Conservation (phyloP, 1,140 invertebrate genomes). For the Bombus haemorrhoidalis region DNA sequence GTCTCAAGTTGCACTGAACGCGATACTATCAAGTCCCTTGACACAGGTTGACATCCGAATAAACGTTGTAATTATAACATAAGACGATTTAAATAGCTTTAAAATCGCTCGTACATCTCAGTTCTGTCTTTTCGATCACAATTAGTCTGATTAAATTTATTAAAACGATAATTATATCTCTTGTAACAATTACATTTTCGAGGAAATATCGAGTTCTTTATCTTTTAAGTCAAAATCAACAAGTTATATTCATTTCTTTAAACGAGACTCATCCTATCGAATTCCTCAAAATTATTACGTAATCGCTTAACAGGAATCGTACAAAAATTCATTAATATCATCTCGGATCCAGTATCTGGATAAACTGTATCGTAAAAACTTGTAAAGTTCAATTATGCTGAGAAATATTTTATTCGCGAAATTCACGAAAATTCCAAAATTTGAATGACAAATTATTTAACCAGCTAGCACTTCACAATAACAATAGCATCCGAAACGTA, state of each 20-base stretch:
- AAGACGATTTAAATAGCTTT: background rate
- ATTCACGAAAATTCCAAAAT: background rate
- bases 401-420: background rate
- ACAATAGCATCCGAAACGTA: background rate
- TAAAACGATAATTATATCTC: background rate
- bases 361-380: background rate
- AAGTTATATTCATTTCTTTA: background rate
- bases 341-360: background rate
- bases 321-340: background rate
- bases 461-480: background rate
- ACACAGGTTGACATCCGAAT: background rate
- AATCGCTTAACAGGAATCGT: background rate
- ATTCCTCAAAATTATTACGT: background rate
- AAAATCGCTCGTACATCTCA: background rate
- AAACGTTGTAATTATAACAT: background rate
- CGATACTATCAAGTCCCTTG: slow-evolving; percentile 5
- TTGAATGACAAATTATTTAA: background rate
- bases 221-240: background rate
- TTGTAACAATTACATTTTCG: background rate
- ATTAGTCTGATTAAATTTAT: too few relatives aligned
- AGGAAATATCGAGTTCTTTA: background rate
- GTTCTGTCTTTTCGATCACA: too few relatives aligned
- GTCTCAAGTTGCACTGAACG: background rate
- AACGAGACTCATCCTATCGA: background rate
- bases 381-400: background rate